These are phyloP conservation scores for Proisotoma minuta DNA, from an alignment of 2,888 invertebrate species.

Conservation along the genomic window DNA sequence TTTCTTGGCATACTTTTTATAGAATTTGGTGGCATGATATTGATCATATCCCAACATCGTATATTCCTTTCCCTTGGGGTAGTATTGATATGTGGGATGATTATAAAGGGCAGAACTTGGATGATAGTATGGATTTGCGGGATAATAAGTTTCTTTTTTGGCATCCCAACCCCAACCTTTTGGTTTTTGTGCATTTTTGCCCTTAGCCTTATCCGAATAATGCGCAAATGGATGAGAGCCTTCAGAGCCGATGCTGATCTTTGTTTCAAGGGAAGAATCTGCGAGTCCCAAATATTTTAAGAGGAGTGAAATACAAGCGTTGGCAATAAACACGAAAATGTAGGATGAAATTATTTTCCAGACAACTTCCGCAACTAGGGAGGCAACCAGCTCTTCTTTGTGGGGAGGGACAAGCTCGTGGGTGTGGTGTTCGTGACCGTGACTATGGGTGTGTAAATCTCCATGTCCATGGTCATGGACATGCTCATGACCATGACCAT, in stretches of 20 bases:
- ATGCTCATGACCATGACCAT: neutral
- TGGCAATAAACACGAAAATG: conserved; percentile 8
- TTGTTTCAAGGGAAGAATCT: conserved; percentile 4
- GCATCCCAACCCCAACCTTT: no score
- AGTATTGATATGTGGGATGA: conserved; percentile 27
- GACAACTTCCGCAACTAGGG: neutral
- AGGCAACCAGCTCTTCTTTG: conserved; percentile 3
- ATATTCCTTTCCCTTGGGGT: conserved; percentile 19
- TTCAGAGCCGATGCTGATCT: conserved; percentile 6
- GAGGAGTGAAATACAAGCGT: neutral
- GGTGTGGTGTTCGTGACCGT: neutral
- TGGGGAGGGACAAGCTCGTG: no score
- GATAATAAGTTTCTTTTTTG: neutral
- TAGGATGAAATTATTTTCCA: conserved; percentile 10
- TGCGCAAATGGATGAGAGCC: conserved; percentile 11
- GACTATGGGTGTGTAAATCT: neutral
- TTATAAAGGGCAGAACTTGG: conserved; percentile 21
- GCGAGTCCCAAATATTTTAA: neutral
- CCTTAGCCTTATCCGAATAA: neutral
- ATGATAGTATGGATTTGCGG: conserved; percentile 16
- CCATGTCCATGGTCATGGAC: neutral
- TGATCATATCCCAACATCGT: conserved; percentile 24
- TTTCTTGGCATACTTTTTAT: conserved; percentile 9
- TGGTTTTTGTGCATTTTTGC: no score
- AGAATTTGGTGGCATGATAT: conserved; percentile 29